phyloP scores from a whole-genome alignment of 2,888 invertebrate genomes.

The Autographa gamma region DNA sequence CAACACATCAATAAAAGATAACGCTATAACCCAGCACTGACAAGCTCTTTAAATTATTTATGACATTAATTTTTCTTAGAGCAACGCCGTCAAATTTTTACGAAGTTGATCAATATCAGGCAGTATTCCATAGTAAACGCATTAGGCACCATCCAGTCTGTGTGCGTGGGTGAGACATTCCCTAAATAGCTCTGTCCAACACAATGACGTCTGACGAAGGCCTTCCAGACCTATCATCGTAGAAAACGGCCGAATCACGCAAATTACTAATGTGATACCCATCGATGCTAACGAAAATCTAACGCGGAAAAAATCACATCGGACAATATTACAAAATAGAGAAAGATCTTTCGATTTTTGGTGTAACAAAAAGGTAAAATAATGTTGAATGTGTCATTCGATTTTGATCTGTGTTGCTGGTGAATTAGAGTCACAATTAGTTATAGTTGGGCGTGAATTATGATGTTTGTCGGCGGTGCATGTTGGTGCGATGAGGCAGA shows the following conservation, averaged over 20 bases:
- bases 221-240: constrained; percentile 74
- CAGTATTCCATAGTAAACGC: constrained; percentile 78
- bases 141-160: constrained; percentile 77
- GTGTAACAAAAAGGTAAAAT: constrained; percentile 12
- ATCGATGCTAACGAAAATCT: constrained; percentile 65
- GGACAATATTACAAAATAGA: constrained; percentile 69
- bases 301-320: constrained; percentile 73
- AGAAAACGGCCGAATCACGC: constrained; percentile 82
- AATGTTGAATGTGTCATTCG: background rate
- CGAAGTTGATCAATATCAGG: constrained; percentile 80
- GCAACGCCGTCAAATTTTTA: constrained; percentile 72
- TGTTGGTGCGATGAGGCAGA: constrained; percentile 76
- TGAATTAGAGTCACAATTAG: constrained; percentile 53
- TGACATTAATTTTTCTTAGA: constrained; percentile 73
- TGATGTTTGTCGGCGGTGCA: constrained; percentile 69
- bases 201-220: constrained; percentile 74
- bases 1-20: constrained; percentile 31
- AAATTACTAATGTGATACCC: constrained; percentile 77
- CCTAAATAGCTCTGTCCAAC: constrained; percentile 74
- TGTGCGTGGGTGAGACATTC: constrained; percentile 79
- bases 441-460: constrained; percentile 45
- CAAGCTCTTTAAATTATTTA: constrained; percentile 65
- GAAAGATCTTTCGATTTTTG: constrained; percentile 65
- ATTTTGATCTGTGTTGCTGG: constrained; percentile 55
- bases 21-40: constrained; percentile 48